These are phyloP conservation scores for Hesperophylax magnus DNA, from an alignment of 1,140 invertebrate species.

Conservation along the genomic window DNA sequence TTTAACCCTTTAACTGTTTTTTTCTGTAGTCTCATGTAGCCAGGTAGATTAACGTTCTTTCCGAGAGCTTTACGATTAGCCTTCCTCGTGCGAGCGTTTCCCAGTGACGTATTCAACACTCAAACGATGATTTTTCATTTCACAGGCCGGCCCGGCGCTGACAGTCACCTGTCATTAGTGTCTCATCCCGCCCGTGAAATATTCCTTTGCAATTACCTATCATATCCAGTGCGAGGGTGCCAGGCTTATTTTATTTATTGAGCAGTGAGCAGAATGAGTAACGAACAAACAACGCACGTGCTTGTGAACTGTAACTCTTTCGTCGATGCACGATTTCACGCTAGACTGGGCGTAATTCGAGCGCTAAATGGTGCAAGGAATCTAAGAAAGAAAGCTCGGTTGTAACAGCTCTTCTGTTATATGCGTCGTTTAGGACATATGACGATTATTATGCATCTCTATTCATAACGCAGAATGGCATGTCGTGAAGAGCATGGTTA, in stretches of 20 bases:
- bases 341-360: not conserved
- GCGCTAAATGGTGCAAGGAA: constrained; percentile 3
- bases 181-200: constrained; percentile 49
- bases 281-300: not conserved
- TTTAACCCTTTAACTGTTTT: no score
- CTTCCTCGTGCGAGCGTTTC: not conserved
- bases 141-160: constrained; percentile 29
- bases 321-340: constrained; percentile 1
- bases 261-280: not conserved
- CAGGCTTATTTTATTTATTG: not conserved
- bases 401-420: no score
- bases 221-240: not conserved
- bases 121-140: constrained; percentile 51
- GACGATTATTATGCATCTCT: no score
- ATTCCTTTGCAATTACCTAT: constrained; percentile 48
- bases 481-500: no score
- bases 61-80: no score
- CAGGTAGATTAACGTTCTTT: no score
- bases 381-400: not conserved
- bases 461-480: no score
- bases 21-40: no score
- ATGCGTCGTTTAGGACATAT: no score
- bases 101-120: not conserved
- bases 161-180: constrained; percentile 56
- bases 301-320: not conserved